phyloP scores from a whole-genome alignment of 92 coral and sea anemone genomes.

The Nematostella vectensis region DNA sequence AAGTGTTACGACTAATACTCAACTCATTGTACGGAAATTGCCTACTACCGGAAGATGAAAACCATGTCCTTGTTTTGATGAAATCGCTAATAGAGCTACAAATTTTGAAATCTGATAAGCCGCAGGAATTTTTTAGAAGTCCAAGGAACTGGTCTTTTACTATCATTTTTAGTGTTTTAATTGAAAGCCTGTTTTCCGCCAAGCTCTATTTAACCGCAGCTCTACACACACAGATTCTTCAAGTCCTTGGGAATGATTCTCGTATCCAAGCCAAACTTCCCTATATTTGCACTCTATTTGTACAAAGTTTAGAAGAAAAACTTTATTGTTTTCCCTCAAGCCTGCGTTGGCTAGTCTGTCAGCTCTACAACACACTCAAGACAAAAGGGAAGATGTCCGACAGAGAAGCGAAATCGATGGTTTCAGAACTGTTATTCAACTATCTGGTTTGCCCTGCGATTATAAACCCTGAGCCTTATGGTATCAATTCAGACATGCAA shows the following conservation, averaged over 20 bases:
- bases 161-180: slow-evolving; percentile 50
- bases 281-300: slow-evolving; percentile 48
- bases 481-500: slow-evolving; percentile 83
- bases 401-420: slow-evolving; percentile 55
- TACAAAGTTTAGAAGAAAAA: slow-evolving; percentile 71
- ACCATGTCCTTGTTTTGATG: slow-evolving; percentile 55
- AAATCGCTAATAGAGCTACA: slow-evolving; percentile 65
- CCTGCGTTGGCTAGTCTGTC: slow-evolving; percentile 83
- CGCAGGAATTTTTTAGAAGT: slow-evolving; percentile 51
- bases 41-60: slow-evolving; percentile 83
- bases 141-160: slow-evolving; percentile 77
- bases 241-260: slow-evolving; percentile 75
- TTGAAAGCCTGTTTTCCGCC: slow-evolving; percentile 69
- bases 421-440: slow-evolving; percentile 68
- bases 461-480: slow-evolving; percentile 76
- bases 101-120: slow-evolving; percentile 60
- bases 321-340: slow-evolving; percentile 83
- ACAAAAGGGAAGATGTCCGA: slow-evolving; percentile 48
- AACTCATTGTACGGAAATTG: slow-evolving; percentile 86
- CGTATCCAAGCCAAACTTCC: slow-evolving; percentile 54
- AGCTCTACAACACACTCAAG: slow-evolving; percentile 50
- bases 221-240: slow-evolving; percentile 67
- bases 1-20: slow-evolving; percentile 63
- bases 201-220: slow-evolving; percentile 81
- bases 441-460: slow-evolving; percentile 79